phyloP scores from a whole-genome alignment of 2,113 vertebrate species.

The Danio rerio region DNA sequence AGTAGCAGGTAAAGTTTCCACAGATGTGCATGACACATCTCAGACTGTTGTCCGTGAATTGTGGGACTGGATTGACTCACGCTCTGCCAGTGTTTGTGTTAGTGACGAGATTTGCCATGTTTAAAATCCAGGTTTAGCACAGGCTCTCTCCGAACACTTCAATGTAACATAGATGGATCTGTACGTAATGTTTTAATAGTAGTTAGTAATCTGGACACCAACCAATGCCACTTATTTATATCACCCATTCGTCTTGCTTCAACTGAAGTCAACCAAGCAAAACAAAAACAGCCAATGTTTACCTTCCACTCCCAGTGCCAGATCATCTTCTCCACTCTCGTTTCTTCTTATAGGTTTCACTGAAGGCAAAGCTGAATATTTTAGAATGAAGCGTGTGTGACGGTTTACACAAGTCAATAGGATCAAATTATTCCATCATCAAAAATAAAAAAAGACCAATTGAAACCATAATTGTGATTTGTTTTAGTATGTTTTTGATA shows the following conservation, averaged over 20 bases:
- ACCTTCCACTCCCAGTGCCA: constrained; percentile 67
- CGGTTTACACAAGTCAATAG: no score
- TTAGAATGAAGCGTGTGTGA: constrained; percentile 38
- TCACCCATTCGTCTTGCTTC: background rate
- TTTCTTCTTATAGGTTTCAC: constrained; percentile 49
- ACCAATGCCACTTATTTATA: background rate
- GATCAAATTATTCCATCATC: no score
- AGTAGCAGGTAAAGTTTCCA: constrained; percentile 17
- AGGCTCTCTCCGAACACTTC: background rate
- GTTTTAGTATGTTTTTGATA: background rate
- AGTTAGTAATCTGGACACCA: no score
- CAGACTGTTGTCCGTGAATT: background rate
- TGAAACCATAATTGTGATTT: background rate
- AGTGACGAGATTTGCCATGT: constrained; percentile 41
- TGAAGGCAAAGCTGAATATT: constrained; percentile 44
- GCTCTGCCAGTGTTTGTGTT: constrained; percentile 55
- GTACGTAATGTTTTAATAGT: no score
- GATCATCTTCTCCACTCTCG: constrained; percentile 63
- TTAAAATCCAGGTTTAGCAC: constrained; percentile 43
- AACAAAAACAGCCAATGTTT: constrained; percentile 53
- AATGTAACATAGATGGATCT: background rate
- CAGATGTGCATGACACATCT: constrained; percentile 6
- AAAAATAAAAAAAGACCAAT: no score
- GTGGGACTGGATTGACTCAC: constrained; percentile 55
- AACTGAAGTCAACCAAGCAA: constrained; percentile 26